Evolutionary conservation across 2,113 vertebrate species (phyloP).

Genomic region (Passerina amoena): DNA sequence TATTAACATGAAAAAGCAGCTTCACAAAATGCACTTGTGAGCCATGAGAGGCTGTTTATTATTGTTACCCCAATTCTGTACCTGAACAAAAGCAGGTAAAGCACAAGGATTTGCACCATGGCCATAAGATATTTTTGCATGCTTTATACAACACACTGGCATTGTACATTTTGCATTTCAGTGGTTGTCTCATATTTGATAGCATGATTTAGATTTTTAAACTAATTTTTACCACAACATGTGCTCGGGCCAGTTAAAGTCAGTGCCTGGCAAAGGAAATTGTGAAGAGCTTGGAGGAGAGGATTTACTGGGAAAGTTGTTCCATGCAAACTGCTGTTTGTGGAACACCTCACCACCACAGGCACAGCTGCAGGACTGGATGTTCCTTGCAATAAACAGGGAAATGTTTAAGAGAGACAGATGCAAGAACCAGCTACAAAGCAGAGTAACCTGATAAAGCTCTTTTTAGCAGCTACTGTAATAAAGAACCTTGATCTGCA

Average conservation of each 20-base stretch:
- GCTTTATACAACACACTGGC: not conserved
- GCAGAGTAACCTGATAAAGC: slow-evolving; percentile 38
- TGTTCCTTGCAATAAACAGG: not conserved
- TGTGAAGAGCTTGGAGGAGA: not conserved
- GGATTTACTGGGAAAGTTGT: not conserved
- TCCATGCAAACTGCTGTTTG: not conserved
- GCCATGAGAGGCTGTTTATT: not conserved
- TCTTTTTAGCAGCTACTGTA: slow-evolving; percentile 22
- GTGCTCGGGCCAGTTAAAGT: not conserved
- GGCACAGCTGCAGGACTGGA: not conserved
- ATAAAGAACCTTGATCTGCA: slow-evolving; percentile 37
- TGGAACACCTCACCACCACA: not conserved
- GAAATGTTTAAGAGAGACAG: not conserved
- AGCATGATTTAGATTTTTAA: rapidly evolving
- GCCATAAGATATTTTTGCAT: not conserved
- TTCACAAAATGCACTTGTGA: not conserved
- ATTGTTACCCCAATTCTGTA: not conserved
- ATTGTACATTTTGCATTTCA: not conserved
- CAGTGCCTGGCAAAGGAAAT: not conserved
- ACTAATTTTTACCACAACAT: not conserved
- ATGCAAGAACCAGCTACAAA: not conserved
- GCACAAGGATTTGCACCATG: not conserved
- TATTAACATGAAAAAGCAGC: not conserved
- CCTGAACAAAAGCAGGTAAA: not conserved
- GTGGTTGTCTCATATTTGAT: not conserved